These are phyloP conservation scores for Pelochelys cantorii DNA, from an alignment of 2,797 vertebrate genomes.

Conservation along the genomic window DNA sequence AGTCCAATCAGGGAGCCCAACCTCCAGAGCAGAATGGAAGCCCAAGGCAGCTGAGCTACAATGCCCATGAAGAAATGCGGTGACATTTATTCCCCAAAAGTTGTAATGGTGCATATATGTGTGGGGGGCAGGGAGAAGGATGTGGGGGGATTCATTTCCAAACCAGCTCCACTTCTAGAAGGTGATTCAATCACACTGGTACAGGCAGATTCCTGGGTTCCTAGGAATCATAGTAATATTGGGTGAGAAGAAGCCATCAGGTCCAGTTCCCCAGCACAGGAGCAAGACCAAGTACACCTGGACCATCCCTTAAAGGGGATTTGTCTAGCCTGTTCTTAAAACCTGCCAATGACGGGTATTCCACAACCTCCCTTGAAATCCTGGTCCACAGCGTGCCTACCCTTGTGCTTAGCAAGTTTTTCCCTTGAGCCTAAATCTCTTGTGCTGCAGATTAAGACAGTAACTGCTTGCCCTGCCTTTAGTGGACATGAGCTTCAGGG, in stretches of 20 bases:
- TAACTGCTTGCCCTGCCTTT: neutral
- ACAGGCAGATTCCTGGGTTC: neutral
- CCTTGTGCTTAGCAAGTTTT: neutral
- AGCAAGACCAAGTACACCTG: neutral
- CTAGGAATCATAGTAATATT: neutral
- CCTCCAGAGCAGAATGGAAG: neutral
- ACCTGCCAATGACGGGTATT: neutral
- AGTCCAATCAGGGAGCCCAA: neutral
- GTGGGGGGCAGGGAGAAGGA: too few relatives aligned
- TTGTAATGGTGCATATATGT: too few relatives aligned
- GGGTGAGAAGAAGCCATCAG: neutral
- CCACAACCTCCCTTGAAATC: neutral
- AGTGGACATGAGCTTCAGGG: too few relatives aligned
- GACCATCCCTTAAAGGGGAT: neutral
- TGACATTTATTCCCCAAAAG: too few relatives aligned
- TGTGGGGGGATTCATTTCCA: too few relatives aligned
- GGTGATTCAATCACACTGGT: too few relatives aligned
- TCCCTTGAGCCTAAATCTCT: neutral
- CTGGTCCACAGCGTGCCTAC: neutral
- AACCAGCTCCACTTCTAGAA: too few relatives aligned
- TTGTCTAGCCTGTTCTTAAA: neutral
- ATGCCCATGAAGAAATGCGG: too few relatives aligned
- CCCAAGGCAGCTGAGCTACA: too few relatives aligned
- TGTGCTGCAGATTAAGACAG: neutral
- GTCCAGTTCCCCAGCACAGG: neutral